Evolutionary conservation across 1,140 invertebrate genomes (phyloP), one percentile per base, ranked within the genome.

Genomic region (Ditylenchus dipsaci): DNA sequence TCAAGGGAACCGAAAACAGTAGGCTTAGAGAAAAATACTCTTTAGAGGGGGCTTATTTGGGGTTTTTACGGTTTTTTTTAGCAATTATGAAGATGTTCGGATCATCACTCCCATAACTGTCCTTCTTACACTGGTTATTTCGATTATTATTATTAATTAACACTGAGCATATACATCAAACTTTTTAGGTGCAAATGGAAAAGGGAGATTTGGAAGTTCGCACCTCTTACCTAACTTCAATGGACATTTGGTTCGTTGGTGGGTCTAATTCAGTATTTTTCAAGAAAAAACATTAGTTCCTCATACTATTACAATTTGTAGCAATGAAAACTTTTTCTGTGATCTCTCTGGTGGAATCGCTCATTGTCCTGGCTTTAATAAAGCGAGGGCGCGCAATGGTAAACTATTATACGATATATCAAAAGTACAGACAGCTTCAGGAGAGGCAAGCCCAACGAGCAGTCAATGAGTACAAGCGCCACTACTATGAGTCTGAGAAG

Each of bases 91-190:
- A 72, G 79, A 81, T 33, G 79, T 81, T 11, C 63, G 79, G n/a
- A 81, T 81, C 60, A 76, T 81, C 29, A 81, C 79, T 9, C 79
- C 79, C 1, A 81, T 81, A 49, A 81, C 79, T 13, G 81, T 78
- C 38, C 33, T 53, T 17, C 43, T 15, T 38, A n/a, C 43, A 38
- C 29, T n/a, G n/a, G 23, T 19, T 33, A 63, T 67, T 76, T 67
- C 27, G 1, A 42, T 8, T 43, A 61, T 67, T 60, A 15, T 13
- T 33, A 11, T 1, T 13, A 30, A 65, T 30, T 57, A 64, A 59
- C n/a, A 78, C 68, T 75, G 81, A 0, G 74, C 82, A 17, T 68
- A 82, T 0, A 81, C 79, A 1, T 62, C 82, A 38, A 5, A 5
- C 11, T 11, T 11, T 38, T 3, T 11, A 38, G 11, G 79, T 81